Conservation (phyloP, 2,888 invertebrate genomes). For the Caenorhabditis drosophilae region DNA sequence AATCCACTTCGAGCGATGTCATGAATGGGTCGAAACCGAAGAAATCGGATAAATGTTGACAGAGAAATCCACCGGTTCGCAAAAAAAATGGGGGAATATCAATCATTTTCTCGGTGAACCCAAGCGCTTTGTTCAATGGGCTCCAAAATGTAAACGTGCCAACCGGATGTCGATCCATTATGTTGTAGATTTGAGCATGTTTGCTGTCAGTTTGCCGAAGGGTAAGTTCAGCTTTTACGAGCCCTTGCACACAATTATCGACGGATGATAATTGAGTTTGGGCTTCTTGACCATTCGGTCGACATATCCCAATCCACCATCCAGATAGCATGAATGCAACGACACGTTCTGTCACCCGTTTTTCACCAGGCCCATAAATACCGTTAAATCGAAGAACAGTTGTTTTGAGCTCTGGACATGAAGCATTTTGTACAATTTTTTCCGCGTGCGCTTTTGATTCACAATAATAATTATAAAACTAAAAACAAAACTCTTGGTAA, state of each 20-base stretch:
- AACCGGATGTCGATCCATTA: constrained; percentile 14
- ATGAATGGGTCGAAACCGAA: constrained; percentile 12
- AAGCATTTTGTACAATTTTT: constrained; percentile 12
- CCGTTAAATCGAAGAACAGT: constrained; percentile 24
- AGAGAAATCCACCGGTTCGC: neutral
- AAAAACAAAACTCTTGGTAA: too few relatives aligned
- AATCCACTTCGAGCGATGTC: constrained; percentile 15
- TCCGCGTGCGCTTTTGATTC: constrained; percentile 30
- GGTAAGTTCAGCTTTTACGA: constrained; percentile 14
- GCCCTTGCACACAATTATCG: constrained; percentile 27
- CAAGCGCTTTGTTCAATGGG: constrained; percentile 11
- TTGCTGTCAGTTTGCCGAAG: neutral
- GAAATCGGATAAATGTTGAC: constrained; percentile 1
- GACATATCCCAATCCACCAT: constrained; percentile 18
- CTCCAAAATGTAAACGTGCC: constrained; percentile 33
- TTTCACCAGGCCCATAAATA: constrained; percentile 35
- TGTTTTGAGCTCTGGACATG: constrained; percentile 7
- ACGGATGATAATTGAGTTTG: constrained; percentile 22
- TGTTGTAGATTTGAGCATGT: constrained; percentile 29
- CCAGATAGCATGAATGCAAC: constrained; percentile 27
- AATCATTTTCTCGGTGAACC: neutral
- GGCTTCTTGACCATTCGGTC: constrained; percentile 15
- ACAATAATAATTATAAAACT: constrained; percentile 29
- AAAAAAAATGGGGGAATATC: constrained; percentile 4
- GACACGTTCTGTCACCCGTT: constrained; percentile 26